These are phyloP conservation scores for Ciconia nigra DNA, from an alignment of 2,797 vertebrate genomes.

Conservation along the genomic window DNA sequence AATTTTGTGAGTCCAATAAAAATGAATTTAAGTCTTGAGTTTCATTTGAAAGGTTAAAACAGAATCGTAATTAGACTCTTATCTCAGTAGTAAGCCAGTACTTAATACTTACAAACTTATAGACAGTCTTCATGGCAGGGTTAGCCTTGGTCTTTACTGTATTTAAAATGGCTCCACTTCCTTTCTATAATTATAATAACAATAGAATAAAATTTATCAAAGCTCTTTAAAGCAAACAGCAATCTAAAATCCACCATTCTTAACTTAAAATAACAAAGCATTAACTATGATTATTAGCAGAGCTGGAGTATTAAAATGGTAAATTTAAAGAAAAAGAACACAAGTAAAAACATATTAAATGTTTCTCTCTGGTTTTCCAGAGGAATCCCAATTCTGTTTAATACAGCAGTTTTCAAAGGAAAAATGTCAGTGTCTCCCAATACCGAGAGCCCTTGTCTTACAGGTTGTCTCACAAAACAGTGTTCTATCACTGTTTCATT, in stretches of 20 bases:
- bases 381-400: background rate
- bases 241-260: constrained; percentile 27
- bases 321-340: background rate
- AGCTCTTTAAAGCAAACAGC: constrained; percentile 28
- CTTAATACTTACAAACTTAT: constrained; percentile 92
- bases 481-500: background rate
- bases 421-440: background rate
- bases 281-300: background rate
- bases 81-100: constrained; percentile 25
- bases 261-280: constrained; percentile 22
- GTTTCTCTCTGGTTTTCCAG: background rate
- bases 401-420: background rate
- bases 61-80: constrained; percentile 34
- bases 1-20: background rate
- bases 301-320: background rate
- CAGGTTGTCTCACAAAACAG: background rate
- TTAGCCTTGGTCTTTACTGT: constrained; percentile 97
- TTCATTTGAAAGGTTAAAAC: constrained; percentile 21
- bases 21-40: background rate
- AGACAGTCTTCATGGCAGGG: constrained; percentile 97
- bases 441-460: background rate
- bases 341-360: background rate
- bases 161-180: constrained; percentile 94
- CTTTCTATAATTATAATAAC: constrained; percentile 83
- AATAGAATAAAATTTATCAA: constrained; percentile 28